Conservation (phyloP, 2,888 invertebrate species). For the Yponomeuta cagnagella region DNA sequence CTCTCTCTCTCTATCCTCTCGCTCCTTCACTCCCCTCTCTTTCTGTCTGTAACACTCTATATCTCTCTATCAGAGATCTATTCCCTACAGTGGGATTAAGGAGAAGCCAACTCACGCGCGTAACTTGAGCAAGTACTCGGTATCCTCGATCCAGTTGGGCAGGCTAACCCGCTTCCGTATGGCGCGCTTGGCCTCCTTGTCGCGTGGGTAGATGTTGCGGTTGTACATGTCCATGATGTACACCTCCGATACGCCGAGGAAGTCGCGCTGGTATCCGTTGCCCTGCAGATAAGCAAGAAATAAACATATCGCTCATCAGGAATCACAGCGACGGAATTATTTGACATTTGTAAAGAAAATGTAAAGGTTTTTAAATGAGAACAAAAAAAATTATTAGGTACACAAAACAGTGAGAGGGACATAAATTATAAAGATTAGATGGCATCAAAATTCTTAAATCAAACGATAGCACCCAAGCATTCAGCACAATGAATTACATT, state of each 20-base stretch:
- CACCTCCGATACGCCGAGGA: slow-evolving; percentile 80
- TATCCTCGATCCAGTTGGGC: slow-evolving; percentile 74
- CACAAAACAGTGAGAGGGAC: too few species aligned
- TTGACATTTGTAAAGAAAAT: too few species aligned
- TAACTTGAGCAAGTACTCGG: slow-evolving; percentile 75
- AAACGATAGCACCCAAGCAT: too few species aligned
- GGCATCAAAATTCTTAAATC: too few species aligned
- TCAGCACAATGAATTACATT: too few species aligned
- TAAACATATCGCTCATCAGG: background rate
- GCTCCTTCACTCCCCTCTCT: background rate
- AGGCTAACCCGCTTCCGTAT: slow-evolving; percentile 84
- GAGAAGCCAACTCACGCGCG: slow-evolving; percentile 4
- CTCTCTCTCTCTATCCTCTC: background rate
- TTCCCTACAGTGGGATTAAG: too few species aligned
- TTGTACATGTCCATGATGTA: slow-evolving; percentile 94
- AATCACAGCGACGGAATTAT: too few species aligned
- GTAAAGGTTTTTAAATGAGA: too few species aligned
- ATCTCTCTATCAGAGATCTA: too few species aligned
- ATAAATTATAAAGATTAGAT: too few species aligned
- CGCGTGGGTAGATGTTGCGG: slow-evolving; percentile 85
- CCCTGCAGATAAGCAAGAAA: slow-evolving; percentile 71
- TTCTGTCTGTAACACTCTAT: too few species aligned
- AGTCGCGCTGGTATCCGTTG: slow-evolving; percentile 91
- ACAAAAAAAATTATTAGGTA: too few species aligned
- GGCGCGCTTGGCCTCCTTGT: slow-evolving; percentile 81